Base-by-base conservation (phyloP, 2,888 invertebrate species). In the Nymphalis polychloros region DNA sequence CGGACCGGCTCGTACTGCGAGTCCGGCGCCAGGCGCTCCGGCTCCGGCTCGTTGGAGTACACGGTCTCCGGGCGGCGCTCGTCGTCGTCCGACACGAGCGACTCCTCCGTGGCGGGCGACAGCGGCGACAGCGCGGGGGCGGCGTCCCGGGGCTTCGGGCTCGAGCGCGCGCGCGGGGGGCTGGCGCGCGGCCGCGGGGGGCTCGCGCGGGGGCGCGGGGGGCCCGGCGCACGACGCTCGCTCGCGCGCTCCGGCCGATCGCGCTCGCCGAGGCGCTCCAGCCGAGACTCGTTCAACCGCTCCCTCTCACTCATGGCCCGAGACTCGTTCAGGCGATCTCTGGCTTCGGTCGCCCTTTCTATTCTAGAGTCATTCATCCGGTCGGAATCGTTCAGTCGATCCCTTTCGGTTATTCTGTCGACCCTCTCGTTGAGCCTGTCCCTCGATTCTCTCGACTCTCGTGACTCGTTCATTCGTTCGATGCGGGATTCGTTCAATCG, bases 51-150 rank as follows among this genome's bases (percentile, higher is more conserved):
- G 23, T 90, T 89, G 0, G 87, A 87, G 63, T 89, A 89, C 1
- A 86, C 86, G 20, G 82, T 83, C 49, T 86, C 85, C 70, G 80
- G 79, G 6, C 74, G 69, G 19, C 66, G 23, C 17, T 68, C 68
- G 16, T 78, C 75, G n/a, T 79, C 80, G 27, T 89, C 89, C 74
- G 90, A 89, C 46, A 92, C 73, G 63, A 91, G 78, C 8, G 91
- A 89, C 71, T 92, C 91, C 67, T 92, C 92, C 0, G 90, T 91
- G 17, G 89, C 91, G 2, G 92, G 92, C 0, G 92, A 88, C 73
- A 92, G 53, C 1, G 91, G 90, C 1, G 90, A 89, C 20, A 50
- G 49, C 35, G 88, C 88, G 64, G 86, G 83, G 0, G 82, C 82
- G 62, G 86, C 85, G 16, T 87, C 86, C 65, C 85, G 86, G 3